These are phyloP conservation scores for Hemiscyllium ocellatum DNA, from an alignment of 2,113 vertebrate genomes.

Conservation along the genomic window DNA sequence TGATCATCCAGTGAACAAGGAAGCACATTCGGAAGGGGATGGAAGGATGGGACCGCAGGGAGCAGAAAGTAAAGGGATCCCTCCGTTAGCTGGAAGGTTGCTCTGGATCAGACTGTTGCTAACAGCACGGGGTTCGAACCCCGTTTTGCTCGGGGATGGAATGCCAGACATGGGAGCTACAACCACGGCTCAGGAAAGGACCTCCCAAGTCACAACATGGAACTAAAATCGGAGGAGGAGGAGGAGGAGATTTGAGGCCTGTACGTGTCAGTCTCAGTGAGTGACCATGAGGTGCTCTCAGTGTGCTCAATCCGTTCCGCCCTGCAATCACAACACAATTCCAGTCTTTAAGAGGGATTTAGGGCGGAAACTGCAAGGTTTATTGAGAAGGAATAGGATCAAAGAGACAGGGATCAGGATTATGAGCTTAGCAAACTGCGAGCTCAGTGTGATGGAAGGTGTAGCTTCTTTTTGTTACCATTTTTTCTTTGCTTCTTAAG, in stretches of 20 bases:
- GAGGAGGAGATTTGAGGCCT: neutral
- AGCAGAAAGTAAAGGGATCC: no score
- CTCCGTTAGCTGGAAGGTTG: no score
- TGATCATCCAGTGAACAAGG: no score
- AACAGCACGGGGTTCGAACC: no score
- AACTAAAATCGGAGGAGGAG: neutral
- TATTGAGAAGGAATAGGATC: constrained; percentile 4
- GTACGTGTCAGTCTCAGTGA: neutral
- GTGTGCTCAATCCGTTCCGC: neutral
- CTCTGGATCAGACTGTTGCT: no score
- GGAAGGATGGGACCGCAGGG: no score
- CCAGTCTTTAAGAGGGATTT: neutral
- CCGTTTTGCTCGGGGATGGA: no score
- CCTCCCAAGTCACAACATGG: neutral
- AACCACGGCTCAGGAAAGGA: neutral
- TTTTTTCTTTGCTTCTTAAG: neutral
- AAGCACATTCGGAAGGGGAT: no score
- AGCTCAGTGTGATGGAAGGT: neutral
- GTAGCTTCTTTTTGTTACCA: neutral
- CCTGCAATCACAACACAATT: neutral
- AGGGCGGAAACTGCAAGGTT: neutral
- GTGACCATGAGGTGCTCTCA: neutral
- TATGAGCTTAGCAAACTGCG: neutral
- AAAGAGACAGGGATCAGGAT: neutral
- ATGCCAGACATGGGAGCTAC: neutral